Evolutionary conservation across 2,888 invertebrate genomes (phyloP), one percentile per base, ranked within the genome.

Genomic region (Lucinisca nassula): DNA sequence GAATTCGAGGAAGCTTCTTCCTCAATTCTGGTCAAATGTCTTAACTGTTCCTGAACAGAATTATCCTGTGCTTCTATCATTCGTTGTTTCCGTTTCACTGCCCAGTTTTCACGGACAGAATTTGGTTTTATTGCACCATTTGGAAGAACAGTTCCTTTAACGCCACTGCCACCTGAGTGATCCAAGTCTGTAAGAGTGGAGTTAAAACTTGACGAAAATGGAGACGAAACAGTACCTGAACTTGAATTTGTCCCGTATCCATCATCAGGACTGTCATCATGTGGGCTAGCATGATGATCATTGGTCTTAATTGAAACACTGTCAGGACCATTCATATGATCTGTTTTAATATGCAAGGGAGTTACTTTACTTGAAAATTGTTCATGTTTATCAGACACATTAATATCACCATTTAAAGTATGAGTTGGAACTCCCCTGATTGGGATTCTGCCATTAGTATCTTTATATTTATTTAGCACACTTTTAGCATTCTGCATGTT

Each of bases 171-270:
- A 55, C 82, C 83, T 58, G 88, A 88, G 75, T 90, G 86, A 72
- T 92, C 92, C 27, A 90, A 72, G 74, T 92, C 90, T 12, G 90
- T 90, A 40, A 83, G 79, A 40, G 89, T 87, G n/a, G 93, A 93
- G 21, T 91, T 91, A 51, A 93, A 92, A 84, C 94, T 93, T 17
- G 93, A 93, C 0, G 94, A 94, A 74, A 94, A 85, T 0, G 93
- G 93, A 10, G 94, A 94, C 4, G 94, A 93, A 17, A 94, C 89
- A 8, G 93, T 94, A 72, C 93, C 93, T 17, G 93, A 92, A 78
- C 93, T 92, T 24, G 93, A 93, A 88, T 93, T 93, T 55, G 94
- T 94, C 32, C 93, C 92, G 49, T 94, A 94, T 0, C 94, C 94
- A 74, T 94, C 94, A 55, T 90, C 92, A 0, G 88, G 88, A 70